Percentiles rank a stretch among this genome's conserved stretches.
Evolutionary conservation across 1,140 invertebrate species (phyloP).

Genomic region (Brachionus calyciflorus): DNA sequence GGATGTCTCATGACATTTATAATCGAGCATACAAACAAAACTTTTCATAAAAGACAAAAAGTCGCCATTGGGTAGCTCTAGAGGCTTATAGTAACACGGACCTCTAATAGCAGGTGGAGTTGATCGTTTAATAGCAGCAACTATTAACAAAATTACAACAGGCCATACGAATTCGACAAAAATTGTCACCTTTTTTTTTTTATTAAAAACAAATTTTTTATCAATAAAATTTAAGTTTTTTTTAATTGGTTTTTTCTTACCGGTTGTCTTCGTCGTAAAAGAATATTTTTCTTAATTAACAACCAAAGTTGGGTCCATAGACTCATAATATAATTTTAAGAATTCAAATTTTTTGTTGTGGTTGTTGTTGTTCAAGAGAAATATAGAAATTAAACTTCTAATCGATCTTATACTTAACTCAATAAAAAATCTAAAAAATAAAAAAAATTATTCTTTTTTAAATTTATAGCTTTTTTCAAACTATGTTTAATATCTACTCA

Average conservation of each 20-base stretch:
- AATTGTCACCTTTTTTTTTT: conserved; percentile 5
- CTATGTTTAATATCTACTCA: too few species aligned
- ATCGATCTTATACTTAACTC: too few species aligned
- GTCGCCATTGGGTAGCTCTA: conserved; percentile 38
- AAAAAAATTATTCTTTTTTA: too few species aligned
- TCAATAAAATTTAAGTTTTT: background rate
- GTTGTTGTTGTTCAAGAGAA: too few species aligned
- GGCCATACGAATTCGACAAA: conserved; percentile 40
- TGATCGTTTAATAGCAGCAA: conserved; percentile 27
- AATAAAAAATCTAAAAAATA: too few species aligned
- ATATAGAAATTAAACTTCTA: too few species aligned
- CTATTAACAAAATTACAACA: conserved; percentile 29
- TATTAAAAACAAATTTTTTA: background rate
- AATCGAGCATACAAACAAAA: conserved; percentile 44
- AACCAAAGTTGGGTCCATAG: conserved; percentile 49
- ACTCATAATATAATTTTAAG: conserved; percentile 15
- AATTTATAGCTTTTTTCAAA: too few species aligned
- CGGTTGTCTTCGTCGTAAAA: conserved; percentile 50
- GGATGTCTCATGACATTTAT: conserved; percentile 42
- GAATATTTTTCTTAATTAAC: conserved; percentile 51
- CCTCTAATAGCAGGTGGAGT: conserved; percentile 17
- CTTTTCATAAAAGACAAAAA: conserved; percentile 47
- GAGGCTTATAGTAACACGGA: conserved; percentile 25
- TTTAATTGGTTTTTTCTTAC: conserved; percentile 50
- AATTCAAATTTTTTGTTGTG: too few species aligned